These are phyloP conservation scores for Chinchilla lanigera DNA, from an alignment of 2,113 vertebrate species.

Conservation along the genomic window DNA sequence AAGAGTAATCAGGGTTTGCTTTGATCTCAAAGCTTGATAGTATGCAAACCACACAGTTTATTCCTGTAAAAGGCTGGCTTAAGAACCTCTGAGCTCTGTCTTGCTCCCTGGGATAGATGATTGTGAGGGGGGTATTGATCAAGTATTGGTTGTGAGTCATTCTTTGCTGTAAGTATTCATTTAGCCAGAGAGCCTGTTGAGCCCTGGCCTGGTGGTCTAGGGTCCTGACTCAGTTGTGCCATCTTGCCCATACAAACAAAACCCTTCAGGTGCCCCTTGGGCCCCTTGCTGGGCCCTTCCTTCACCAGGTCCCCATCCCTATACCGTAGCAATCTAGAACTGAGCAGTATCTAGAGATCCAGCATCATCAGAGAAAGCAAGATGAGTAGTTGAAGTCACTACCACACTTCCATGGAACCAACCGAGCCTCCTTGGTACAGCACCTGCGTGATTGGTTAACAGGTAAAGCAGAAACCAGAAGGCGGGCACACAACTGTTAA, in stretches of 20 bases:
- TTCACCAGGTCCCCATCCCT: background rate
- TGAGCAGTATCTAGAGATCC: background rate
- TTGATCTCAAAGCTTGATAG: background rate
- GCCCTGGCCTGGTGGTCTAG: accelerated
- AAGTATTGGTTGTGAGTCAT: background rate
- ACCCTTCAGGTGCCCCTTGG: background rate
- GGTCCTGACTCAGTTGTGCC: background rate
- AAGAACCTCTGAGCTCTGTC: background rate
- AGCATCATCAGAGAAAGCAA: background rate
- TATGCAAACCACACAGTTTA: background rate
- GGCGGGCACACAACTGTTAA: background rate
- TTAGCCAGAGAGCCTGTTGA: background rate
- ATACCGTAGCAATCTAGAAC: background rate
- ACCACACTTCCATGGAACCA: background rate
- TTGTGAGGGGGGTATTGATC: background rate
- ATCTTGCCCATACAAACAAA: background rate
- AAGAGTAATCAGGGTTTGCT: background rate
- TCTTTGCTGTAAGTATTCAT: background rate
- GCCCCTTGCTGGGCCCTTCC: background rate
- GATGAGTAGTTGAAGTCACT: background rate
- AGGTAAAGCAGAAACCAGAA: background rate
- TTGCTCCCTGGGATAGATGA: background rate
- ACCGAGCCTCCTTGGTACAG: background rate
- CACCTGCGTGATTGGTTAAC: too few relatives aligned
- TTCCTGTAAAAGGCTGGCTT: background rate